Percentiles rank a stretch among this genome's conserved stretches.
Evolutionary conservation across 64 coral and sea anemone species (phyloP).

Genomic region (Pocillopora damicornis): DNA sequence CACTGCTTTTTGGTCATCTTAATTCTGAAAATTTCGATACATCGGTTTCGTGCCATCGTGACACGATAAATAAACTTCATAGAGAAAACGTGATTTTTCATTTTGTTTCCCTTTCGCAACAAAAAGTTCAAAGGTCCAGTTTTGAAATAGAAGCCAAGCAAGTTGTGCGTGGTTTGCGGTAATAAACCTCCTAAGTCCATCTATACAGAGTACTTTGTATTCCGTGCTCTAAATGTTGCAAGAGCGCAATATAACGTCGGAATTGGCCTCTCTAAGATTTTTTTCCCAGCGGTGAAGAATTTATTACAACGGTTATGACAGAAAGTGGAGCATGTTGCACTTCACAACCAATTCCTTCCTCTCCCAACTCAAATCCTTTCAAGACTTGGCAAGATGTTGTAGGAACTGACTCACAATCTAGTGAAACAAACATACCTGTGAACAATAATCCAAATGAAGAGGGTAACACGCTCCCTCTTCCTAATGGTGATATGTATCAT

Average conservation of each 20-base stretch:
- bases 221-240: not conserved
- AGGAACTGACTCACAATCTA: not conserved
- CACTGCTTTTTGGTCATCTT: not conserved
- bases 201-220: not conserved
- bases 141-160: not conserved
- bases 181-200: not conserved
- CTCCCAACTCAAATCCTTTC: constrained; percentile 26
- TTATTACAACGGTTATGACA: constrained; percentile 6
- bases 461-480: not conserved
- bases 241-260: not conserved
- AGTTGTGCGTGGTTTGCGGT: not conserved
- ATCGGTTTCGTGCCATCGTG: not conserved
- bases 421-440: not conserved
- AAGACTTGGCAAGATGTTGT: constrained; percentile 11
- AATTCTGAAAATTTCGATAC: not conserved
- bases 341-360: constrained; percentile 14
- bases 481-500: constrained; percentile 9
- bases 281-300: not conserved
- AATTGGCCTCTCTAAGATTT: not conserved
- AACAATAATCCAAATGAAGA: constrained; percentile 38
- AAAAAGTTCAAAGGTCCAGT: not conserved
- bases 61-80: not conserved
- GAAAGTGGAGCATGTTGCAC: constrained; percentile 14
- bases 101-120: not conserved
- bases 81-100: not conserved